A percentile compares a stretch with the other conserved stretches of the same genome.
phyloP scores from a whole-genome alignment of 2,797 vertebrate genomes.

The Cygnus olor region DNA sequence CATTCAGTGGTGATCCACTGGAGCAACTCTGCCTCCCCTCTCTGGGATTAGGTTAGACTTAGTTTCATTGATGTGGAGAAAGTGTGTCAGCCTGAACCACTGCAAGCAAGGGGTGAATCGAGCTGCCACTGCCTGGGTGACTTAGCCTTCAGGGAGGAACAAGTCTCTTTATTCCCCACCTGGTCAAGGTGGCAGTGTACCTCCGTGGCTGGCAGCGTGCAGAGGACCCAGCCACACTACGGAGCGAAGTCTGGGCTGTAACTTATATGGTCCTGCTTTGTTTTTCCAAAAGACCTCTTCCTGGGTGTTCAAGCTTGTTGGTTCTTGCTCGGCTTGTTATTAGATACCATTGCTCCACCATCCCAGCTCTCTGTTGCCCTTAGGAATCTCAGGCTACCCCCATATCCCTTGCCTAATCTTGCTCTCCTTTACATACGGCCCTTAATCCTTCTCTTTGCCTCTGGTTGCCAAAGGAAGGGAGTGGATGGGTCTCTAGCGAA shows the following conservation, averaged over 20 bases:
- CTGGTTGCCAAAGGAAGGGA: neutral
- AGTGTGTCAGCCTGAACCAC: neutral
- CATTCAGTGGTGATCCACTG: neutral
- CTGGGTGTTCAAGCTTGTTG: neutral
- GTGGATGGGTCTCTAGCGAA: neutral
- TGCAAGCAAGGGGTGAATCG: neutral
- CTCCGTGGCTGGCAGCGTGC: fast-evolving
- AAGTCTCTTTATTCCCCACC: neutral
- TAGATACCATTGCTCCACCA: neutral
- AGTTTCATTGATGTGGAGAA: neutral
- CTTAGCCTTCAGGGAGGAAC: neutral
- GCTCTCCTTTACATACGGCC: neutral
- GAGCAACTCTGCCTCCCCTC: neutral
- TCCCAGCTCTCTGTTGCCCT: neutral
- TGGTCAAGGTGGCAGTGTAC: neutral
- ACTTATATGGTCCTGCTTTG: neutral
- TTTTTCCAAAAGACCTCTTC: neutral
- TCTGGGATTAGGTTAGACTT: neutral
- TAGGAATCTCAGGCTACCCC: neutral
- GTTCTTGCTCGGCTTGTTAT: neutral
- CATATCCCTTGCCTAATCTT: neutral
- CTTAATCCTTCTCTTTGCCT: neutral
- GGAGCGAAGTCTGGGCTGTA: neutral
- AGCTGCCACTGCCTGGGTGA: neutral
- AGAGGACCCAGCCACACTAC: neutral